phyloP scores from a whole-genome alignment of 1,140 invertebrate species.

The Panagrolaimus sp. region DNA sequence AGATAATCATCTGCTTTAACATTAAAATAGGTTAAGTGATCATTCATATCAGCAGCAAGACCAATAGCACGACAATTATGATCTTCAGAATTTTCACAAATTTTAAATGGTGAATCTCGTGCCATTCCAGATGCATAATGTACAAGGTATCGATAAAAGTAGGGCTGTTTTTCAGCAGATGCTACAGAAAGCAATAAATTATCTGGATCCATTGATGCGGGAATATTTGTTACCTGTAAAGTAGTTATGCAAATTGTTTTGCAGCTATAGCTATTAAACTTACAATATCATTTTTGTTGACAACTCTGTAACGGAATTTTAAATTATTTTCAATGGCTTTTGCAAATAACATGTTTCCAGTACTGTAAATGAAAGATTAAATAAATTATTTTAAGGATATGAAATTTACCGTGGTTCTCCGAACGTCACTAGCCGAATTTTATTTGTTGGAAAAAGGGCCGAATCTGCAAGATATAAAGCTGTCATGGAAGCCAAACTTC shows the following conservation, averaged over 20 bases:
- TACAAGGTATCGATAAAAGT: slow-evolving; percentile 52
- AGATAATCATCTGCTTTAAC: slow-evolving; percentile 51
- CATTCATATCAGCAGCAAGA: slow-evolving; percentile 51
- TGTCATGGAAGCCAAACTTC: slow-evolving; percentile 55
- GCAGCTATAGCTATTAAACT: slow-evolving; percentile 17
- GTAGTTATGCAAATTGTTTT: not conserved
- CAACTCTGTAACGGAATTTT: slow-evolving; percentile 50
- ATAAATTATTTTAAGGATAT: no score
- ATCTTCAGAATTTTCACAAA: slow-evolving; percentile 55
- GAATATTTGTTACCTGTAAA: slow-evolving; percentile 53
- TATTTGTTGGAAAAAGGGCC: slow-evolving; percentile 43
- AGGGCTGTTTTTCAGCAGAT: slow-evolving; percentile 51
- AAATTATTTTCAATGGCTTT: slow-evolving; percentile 52
- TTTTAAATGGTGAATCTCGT: slow-evolving; percentile 44
- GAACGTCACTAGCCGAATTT: slow-evolving; percentile 52
- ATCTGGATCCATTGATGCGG: slow-evolving; percentile 53
- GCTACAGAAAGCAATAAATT: slow-evolving; percentile 47
- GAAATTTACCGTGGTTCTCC: slow-evolving; percentile 53
- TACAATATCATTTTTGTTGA: slow-evolving; percentile 55
- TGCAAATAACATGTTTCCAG: slow-evolving; percentile 53
- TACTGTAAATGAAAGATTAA: no score
- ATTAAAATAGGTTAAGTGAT: slow-evolving; percentile 48
- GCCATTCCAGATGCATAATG: slow-evolving; percentile 51
- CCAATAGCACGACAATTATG: slow-evolving; percentile 52
- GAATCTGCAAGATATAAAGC: slow-evolving; percentile 55